Conservation (phyloP, 2,797 vertebrate species). For the Typhlichthys subterraneus region DNA sequence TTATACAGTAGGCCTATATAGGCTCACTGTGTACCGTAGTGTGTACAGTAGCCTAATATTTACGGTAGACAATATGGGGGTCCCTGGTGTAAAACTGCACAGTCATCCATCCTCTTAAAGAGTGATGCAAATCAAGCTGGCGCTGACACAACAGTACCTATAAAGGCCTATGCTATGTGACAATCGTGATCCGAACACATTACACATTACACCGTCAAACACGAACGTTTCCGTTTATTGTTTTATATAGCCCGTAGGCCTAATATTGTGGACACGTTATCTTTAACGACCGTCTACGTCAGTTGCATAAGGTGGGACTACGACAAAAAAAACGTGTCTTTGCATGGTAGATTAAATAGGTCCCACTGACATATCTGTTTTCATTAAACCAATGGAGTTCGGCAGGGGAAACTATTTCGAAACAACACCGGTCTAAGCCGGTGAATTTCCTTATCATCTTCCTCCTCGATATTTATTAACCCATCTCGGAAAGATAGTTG, state of each 20-base stretch:
- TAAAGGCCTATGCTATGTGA: not conserved
- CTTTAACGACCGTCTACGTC: slow-evolving; percentile 27
- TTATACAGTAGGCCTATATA: not conserved
- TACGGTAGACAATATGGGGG: not conserved
- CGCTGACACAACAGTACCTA: slow-evolving; percentile 14
- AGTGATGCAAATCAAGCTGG: slow-evolving; percentile 32
- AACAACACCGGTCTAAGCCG: too few relatives aligned
- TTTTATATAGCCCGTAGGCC: too few relatives aligned
- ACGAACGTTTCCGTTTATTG: too few relatives aligned
- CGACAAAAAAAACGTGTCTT: not conserved
- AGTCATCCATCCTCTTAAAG: slow-evolving; percentile 53
- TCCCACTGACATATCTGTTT: too few relatives aligned
- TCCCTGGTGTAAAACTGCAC: slow-evolving; percentile 43
- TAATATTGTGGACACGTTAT: not conserved
- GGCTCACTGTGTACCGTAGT: too few relatives aligned
- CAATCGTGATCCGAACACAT: not conserved
- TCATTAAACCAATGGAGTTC: too few relatives aligned
- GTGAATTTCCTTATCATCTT: not conserved
- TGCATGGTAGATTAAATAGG: too few relatives aligned
- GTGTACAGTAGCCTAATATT: not conserved
- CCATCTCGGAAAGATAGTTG: not conserved
- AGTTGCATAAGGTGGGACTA: slow-evolving; percentile 36
- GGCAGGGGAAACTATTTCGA: too few relatives aligned
- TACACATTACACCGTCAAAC: too few relatives aligned
- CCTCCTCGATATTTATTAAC: not conserved